These are phyloP conservation scores for Semicossyphus pulcher DNA, from an alignment of 2,113 vertebrate species.

Conservation along the genomic window DNA sequence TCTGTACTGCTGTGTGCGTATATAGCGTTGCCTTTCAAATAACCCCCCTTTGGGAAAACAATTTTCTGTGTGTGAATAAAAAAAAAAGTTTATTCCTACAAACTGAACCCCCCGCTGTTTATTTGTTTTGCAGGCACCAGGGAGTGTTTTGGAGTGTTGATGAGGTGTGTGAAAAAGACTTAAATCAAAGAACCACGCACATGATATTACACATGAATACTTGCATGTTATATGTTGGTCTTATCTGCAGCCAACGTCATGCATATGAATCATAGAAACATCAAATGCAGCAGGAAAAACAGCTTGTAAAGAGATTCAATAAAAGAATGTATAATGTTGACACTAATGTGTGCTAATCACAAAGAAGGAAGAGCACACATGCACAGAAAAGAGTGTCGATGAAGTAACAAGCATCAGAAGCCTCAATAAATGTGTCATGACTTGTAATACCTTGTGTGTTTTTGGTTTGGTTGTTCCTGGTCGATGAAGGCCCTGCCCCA, in stretches of 20 bases:
- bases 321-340: background rate
- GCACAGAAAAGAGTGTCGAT: background rate
- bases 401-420: background rate
- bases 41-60: background rate
- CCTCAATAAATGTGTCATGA: no score
- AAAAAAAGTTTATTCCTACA: background rate
- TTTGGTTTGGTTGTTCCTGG: background rate
- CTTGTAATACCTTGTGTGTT: no score
- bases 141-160: background rate
- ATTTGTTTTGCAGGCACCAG: background rate
- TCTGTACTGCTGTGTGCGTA: background rate
- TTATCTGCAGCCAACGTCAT: background rate
- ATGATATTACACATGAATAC: background rate
- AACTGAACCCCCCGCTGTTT: background rate
- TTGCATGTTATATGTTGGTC: background rate
- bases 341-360: background rate
- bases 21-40: background rate
- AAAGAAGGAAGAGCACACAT: background rate
- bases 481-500: no score
- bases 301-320: background rate
- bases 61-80: conserved; percentile 1
- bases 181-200: background rate
- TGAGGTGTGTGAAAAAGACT: background rate
- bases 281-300: background rate
- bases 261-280: background rate